Evolutionary conservation across 1,140 invertebrate genomes (phyloP).

Genomic region (Uloborus diversus): DNA sequence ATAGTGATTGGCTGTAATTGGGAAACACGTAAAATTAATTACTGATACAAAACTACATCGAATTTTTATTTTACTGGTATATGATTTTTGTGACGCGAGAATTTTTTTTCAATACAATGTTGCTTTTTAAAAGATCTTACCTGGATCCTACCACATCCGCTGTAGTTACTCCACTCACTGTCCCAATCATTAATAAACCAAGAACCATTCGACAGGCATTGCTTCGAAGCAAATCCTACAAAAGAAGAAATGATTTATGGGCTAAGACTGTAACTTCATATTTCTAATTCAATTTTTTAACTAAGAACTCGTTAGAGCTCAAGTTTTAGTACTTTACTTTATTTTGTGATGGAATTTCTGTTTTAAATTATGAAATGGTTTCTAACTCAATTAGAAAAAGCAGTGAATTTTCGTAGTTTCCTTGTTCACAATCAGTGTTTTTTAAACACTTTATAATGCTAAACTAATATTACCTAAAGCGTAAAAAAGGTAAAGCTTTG

Average conservation of each 20-base stretch:
- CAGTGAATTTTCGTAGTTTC: too few relatives aligned
- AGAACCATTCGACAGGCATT: conserved; percentile 61
- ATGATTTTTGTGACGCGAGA: background rate
- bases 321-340: background rate
- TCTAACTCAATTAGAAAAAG: background rate
- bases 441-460: too few relatives aligned
- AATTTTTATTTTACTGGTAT: background rate
- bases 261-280: background rate
- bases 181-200: conserved; percentile 60
- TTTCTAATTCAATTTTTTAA: background rate
- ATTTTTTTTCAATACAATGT: background rate
- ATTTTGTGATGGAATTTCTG: background rate
- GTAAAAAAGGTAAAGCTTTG: too few relatives aligned
- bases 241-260: background rate
- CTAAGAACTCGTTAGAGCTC: background rate
- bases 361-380: background rate
- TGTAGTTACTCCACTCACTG: conserved; percentile 66
- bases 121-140: conserved; percentile 32
- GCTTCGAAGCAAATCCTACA: conserved; percentile 62
- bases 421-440: too few relatives aligned
- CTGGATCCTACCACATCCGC: conserved; percentile 62
- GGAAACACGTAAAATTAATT: too few relatives aligned
- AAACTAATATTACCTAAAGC: too few relatives aligned
- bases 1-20: too few relatives aligned
- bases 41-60: background rate